Evolutionary conservation across 2,888 invertebrate species (phyloP).

Genomic region (Linyphia triangularis): DNA sequence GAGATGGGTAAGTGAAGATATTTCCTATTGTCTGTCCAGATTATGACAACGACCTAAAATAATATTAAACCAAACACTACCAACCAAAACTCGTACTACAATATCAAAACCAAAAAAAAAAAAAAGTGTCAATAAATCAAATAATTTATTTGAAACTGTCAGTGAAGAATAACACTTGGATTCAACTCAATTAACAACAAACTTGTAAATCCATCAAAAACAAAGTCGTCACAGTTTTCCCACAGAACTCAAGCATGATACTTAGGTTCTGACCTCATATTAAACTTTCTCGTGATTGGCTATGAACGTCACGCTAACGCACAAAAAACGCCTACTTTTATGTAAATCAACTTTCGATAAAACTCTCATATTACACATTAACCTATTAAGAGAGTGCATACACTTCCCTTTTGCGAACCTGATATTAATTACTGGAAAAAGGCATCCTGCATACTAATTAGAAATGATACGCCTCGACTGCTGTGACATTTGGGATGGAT

Average conservation of each 20-base stretch:
- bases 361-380: conserved; percentile 61
- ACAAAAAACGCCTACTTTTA: conserved; percentile 66
- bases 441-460: conserved; percentile 50
- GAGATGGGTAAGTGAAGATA: background rate
- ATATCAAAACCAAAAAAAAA: background rate
- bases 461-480: conserved; percentile 21
- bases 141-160: background rate
- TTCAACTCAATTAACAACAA: conserved; percentile 4
- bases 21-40: background rate
- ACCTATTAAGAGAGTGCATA: conserved; percentile 19
- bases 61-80: background rate
- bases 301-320: conserved; percentile 58
- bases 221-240: conserved; percentile 35
- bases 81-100: background rate
- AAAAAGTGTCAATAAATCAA: background rate
- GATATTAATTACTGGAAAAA: conserved; percentile 58
- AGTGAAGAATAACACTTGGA: background rate
- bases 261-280: conserved; percentile 65
- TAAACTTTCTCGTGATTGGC: conserved; percentile 61
- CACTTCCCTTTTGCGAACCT: conserved; percentile 2
- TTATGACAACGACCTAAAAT: background rate
- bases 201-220: conserved; percentile 7
- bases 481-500: conserved; percentile 22
- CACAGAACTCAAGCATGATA: conserved; percentile 26
- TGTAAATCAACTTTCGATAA: conserved; percentile 46